phyloP scores from a whole-genome alignment of 2,113 vertebrate species.

The Apodemus sylvaticus region DNA sequence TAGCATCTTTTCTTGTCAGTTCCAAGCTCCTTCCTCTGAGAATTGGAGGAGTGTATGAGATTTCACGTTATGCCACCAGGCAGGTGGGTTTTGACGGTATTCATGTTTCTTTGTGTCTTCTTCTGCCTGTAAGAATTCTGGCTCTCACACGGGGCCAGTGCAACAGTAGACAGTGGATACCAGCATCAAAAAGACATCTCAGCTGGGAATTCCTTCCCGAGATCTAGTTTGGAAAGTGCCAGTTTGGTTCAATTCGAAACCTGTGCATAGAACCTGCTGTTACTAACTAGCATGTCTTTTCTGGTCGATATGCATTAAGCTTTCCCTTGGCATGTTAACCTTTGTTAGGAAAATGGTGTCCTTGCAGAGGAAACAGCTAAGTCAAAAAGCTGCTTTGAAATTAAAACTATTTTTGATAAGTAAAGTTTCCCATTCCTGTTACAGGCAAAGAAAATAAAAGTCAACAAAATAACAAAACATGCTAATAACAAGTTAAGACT shows the following conservation, averaged over 20 bases:
- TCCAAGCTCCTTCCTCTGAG: background rate
- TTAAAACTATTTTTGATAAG: conserved; percentile 57
- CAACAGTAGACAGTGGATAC: background rate
- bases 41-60: background rate
- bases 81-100: background rate
- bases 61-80: background rate
- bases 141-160: background rate
- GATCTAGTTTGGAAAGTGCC: conserved; percentile 17
- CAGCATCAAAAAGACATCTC: background rate
- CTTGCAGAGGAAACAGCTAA: conserved; percentile 57
- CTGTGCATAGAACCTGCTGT: conserved; percentile 6
- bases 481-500: background rate
- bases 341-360: background rate
- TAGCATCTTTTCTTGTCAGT: background rate
- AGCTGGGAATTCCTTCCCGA: conserved; percentile 1
- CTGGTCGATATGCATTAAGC: too few species aligned
- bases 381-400: conserved; percentile 54
- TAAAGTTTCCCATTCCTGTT: conserved; percentile 22
- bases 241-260: conserved; percentile 38
- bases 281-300: background rate
- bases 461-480: background rate
- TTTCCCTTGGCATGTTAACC: too few species aligned
- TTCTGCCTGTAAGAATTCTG: background rate
- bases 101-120: background rate
- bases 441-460: background rate